A percentile compares a stretch with the other conserved stretches of the same genome.
Evolutionary conservation across 2,113 vertebrate species (phyloP).

Genomic region (Phyllostomus discolor): DNA sequence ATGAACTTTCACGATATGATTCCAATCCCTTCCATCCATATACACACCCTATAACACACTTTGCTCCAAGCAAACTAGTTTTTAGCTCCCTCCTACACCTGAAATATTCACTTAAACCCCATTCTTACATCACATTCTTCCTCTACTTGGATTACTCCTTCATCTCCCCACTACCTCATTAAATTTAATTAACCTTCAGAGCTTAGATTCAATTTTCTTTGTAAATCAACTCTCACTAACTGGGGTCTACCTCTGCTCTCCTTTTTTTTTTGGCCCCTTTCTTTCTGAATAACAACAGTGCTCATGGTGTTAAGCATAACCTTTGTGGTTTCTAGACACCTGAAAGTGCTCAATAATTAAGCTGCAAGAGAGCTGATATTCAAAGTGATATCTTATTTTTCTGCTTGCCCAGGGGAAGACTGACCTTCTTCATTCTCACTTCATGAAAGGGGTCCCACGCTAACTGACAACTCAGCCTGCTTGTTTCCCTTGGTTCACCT

Average conservation of each 20-base stretch:
- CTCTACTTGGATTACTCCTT: neutral
- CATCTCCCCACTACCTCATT: neutral
- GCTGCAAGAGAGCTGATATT: constrained; percentile 5
- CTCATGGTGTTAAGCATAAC: neutral
- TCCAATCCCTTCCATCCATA: neutral
- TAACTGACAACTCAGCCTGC: neutral
- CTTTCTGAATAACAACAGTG: neutral
- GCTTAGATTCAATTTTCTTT: neutral
- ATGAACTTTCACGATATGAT: neutral
- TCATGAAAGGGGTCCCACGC: neutral
- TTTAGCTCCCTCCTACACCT: neutral
- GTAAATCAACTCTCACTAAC: constrained; percentile 10
- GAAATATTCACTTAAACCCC: neutral
- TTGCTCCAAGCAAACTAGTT: neutral
- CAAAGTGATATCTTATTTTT: neutral
- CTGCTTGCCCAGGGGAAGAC: neutral
- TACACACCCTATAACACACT: neutral
- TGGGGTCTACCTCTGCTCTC: neutral
- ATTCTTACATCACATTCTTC: neutral
- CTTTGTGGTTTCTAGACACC: neutral
- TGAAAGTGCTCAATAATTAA: constrained; percentile 18
- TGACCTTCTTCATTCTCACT: neutral
- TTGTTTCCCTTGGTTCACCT: neutral
- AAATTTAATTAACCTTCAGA: constrained; percentile 47
- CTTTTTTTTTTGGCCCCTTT: neutral